These are phyloP conservation scores for Pyrocoelia pectoralis DNA, from an alignment of 2,888 invertebrate genomes.

Conservation along the genomic window DNA sequence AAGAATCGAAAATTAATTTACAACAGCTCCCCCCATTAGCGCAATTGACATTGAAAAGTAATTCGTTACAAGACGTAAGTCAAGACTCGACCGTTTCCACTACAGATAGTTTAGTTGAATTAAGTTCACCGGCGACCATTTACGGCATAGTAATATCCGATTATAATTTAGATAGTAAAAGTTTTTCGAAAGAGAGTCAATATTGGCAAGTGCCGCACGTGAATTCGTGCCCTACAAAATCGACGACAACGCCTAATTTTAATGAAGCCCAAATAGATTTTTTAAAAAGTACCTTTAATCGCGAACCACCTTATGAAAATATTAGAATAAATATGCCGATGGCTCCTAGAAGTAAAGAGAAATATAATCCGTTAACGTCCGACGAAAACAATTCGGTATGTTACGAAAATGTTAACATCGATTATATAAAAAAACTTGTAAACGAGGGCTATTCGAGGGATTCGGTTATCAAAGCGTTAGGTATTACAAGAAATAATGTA, in stretches of 20 bases:
- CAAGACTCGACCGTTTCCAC: slow-evolving; percentile 38
- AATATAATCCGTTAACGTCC: slow-evolving; percentile 52
- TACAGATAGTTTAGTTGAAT: slow-evolving; percentile 48
- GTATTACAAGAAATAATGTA: slow-evolving; percentile 91
- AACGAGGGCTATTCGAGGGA: slow-evolving; percentile 91
- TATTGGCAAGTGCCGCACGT: slow-evolving; percentile 37
- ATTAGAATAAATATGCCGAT: slow-evolving; percentile 50
- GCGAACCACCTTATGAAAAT: slow-evolving; percentile 47
- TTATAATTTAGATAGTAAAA: slow-evolving; percentile 59
- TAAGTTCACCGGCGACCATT: slow-evolving; percentile 77
- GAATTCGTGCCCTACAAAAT: slow-evolving; percentile 63
- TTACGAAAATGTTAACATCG: slow-evolving; percentile 91
- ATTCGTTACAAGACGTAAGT: slow-evolving; percentile 56
- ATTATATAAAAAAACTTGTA: slow-evolving; percentile 87
- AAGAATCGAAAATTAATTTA: slow-evolving; percentile 43
- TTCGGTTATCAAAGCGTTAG: slow-evolving; percentile 89
- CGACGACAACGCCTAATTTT: slow-evolving; percentile 67
- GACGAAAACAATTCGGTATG: slow-evolving; percentile 60
- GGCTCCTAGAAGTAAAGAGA: slow-evolving; percentile 49
- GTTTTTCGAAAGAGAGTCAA: slow-evolving; percentile 53
- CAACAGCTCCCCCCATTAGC: slow-evolving; percentile 38
- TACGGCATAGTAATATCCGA: slow-evolving; percentile 75
- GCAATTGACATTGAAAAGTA: slow-evolving; percentile 54
- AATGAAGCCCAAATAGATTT: slow-evolving; percentile 21
- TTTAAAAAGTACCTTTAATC: slow-evolving; percentile 26